These are phyloP conservation scores for Ellobium chinense DNA, from an alignment of 2,888 invertebrate genomes.

Conservation along the genomic window DNA sequence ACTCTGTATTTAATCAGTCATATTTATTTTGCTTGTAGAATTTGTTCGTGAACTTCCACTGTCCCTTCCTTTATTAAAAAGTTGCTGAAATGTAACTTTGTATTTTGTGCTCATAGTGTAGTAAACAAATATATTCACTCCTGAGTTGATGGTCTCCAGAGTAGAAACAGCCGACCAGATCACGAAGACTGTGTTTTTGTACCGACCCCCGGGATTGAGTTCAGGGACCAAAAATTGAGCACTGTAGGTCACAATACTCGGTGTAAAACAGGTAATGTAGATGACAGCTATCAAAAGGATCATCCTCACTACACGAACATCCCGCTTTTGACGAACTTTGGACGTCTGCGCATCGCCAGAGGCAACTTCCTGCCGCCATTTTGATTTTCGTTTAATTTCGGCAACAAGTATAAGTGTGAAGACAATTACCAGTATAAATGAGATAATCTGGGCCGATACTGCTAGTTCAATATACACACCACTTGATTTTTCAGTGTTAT, in stretches of 20 bases:
- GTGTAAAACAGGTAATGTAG: neutral
- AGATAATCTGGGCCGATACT: neutral
- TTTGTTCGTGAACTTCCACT: too few species aligned
- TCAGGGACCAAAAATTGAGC: neutral
- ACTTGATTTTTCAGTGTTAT: neutral
- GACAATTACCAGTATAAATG: slow-evolving; percentile 1
- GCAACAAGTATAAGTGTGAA: slow-evolving; percentile 1
- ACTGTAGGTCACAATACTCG: neutral
- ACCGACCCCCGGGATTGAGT: neutral
- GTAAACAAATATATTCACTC: slow-evolving; percentile 12
- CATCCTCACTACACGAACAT: neutral
- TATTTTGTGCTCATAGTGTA: slow-evolving; percentile 9
- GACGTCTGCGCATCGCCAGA: neutral
- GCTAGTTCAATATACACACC: neutral
- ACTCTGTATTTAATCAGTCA: too few species aligned
- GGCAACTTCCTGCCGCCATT: neutral
- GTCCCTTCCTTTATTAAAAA: too few species aligned
- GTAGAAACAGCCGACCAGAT: neutral
- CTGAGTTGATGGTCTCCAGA: slow-evolving; percentile 4
- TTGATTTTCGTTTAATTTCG: neutral
- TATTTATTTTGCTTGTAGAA: too few species aligned
- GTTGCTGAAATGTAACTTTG: neutral
- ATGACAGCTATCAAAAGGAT: neutral
- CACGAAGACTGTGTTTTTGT: neutral
- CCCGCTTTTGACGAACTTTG: neutral